These are phyloP conservation scores for Odontamblyopus rebecca DNA, from an alignment of 2,797 vertebrate species.

Conservation along the genomic window DNA sequence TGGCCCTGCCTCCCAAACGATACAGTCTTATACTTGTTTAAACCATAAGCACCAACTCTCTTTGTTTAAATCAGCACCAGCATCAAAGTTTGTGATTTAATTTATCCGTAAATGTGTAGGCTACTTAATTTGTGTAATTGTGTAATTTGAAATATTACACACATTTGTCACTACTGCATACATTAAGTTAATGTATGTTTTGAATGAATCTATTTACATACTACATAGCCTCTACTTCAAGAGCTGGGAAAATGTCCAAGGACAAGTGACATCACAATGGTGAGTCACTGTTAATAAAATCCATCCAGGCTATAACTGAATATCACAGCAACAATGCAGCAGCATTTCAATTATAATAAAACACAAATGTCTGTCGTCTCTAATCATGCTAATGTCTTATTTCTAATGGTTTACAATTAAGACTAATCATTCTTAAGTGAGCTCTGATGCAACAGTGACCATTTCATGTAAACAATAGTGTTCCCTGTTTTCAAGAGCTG, in stretches of 20 bases:
- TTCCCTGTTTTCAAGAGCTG: no score
- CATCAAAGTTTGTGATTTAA: not conserved
- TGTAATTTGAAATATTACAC: not conserved
- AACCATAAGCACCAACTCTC: not conserved
- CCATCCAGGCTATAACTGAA: not conserved
- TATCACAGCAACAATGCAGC: not conserved
- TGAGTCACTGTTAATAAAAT: not conserved
- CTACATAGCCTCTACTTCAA: not conserved
- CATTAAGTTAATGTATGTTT: not conserved
- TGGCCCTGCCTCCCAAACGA: conserved; percentile 36
- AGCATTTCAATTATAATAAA: not conserved
- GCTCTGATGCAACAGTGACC: no score
- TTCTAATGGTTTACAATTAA: no score
- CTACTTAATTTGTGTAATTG: not conserved
- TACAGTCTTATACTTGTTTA: conserved; percentile 44
- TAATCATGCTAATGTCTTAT: no score
- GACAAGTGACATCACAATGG: not conserved
- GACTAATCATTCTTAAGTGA: no score
- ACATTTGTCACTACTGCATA: not conserved
- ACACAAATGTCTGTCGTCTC: not conserved
- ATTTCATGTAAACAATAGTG: no score
- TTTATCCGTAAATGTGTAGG: not conserved
- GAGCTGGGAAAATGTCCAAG: not conserved
- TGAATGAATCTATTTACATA: not conserved
- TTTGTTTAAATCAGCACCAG: not conserved